Percentiles rank a stretch among this genome's conserved stretches.
Conservation (phyloP, 2,888 invertebrate genomes). For the Hirtodrosophila trivittata region DNA sequence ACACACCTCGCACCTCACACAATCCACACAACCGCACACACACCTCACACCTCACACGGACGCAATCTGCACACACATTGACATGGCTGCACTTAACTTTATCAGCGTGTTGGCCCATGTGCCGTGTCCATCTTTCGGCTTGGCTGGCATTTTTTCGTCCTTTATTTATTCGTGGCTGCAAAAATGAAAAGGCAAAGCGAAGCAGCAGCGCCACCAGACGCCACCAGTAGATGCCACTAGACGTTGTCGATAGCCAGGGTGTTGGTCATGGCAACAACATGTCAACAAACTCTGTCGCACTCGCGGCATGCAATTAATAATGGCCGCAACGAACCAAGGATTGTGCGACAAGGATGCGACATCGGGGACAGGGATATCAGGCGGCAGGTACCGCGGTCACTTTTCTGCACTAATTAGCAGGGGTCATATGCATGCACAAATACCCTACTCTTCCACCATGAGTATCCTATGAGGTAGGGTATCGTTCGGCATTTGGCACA, state of each 20-base stretch:
- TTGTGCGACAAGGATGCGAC: conserved; percentile 24
- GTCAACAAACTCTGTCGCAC: conserved; percentile 40
- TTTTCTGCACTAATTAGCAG: conserved; percentile 52
- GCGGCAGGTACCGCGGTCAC: background rate
- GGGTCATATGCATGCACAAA: conserved; percentile 44
- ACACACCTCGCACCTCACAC: conserved; percentile 7
- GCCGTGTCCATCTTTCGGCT: conserved; percentile 43
- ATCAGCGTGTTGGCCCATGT: conserved; percentile 70
- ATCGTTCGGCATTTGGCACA: background rate
- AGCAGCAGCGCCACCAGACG: conserved; percentile 29
- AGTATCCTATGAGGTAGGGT: conserved; percentile 1
- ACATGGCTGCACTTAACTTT: conserved; percentile 70
- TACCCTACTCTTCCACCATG: conserved; percentile 4
- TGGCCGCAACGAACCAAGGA: conserved; percentile 24
- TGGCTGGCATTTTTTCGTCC: conserved; percentile 25
- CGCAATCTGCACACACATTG: conserved; percentile 15
- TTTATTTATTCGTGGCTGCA: conserved; percentile 44
- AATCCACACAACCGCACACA: conserved; percentile 8
- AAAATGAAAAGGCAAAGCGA: conserved; percentile 43
- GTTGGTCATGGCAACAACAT: conserved; percentile 46
- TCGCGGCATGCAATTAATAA: conserved; percentile 60
- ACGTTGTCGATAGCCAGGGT: conserved; percentile 11
- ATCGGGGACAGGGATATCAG: conserved; percentile 8
- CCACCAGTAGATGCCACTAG: conserved; percentile 5
- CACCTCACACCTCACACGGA: conserved; percentile 3